phyloP scores from a whole-genome alignment of 2,888 invertebrate genomes.

The Folsomia candida region DNA sequence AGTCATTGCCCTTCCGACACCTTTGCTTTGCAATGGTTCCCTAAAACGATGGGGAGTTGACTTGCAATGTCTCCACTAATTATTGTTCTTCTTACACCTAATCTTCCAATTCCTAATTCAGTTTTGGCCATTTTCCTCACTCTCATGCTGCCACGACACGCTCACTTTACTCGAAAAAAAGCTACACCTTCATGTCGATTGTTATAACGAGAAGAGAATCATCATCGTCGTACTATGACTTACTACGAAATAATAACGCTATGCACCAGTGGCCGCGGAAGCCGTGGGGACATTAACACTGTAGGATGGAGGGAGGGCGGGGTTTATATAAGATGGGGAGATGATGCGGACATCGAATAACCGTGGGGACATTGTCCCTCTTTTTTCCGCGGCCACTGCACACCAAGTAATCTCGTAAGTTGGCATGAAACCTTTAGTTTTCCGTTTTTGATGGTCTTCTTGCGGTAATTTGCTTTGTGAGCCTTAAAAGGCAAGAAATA shows the following conservation, averaged over 20 bases:
- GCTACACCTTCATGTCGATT: background rate
- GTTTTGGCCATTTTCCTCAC: background rate
- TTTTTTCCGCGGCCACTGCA: too few relatives aligned
- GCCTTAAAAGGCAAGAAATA: conserved; percentile 2
- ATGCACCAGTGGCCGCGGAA: too few relatives aligned
- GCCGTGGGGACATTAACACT: too few relatives aligned
- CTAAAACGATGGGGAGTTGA: conserved; percentile 1
- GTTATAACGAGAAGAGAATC: background rate
- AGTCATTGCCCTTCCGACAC: conserved; percentile 11
- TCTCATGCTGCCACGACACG: background rate
- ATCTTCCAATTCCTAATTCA: background rate
- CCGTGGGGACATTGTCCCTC: too few relatives aligned
- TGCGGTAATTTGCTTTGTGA: background rate
- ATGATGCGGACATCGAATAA: too few relatives aligned
- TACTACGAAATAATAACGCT: too few relatives aligned
- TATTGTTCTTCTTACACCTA: background rate
- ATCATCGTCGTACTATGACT: too few relatives aligned
- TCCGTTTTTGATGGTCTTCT: background rate
- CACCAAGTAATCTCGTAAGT: background rate
- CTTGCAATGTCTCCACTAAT: conserved; percentile 6
- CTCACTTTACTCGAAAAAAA: background rate
- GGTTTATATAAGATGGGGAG: too few relatives aligned
- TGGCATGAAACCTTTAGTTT: background rate
- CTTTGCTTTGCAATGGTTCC: too few relatives aligned
- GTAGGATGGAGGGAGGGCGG: too few relatives aligned